Base-by-base conservation (phyloP, 1,140 invertebrate genomes). In the Macrobrachium nipponense region DNA sequence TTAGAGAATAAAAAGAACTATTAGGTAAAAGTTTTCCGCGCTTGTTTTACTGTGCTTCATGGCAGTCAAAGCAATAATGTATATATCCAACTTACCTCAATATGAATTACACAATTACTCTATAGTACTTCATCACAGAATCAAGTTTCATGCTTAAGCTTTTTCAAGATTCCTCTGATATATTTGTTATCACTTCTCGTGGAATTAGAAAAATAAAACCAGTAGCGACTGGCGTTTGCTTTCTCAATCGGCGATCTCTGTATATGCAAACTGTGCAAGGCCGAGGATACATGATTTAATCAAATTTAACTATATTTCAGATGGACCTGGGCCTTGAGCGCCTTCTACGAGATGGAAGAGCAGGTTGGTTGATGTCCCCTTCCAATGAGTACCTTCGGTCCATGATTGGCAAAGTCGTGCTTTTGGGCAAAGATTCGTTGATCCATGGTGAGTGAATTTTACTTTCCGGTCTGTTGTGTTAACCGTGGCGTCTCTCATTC, bases 361-460 rank as follows among this genome's bases (percentile, higher is more conserved):
- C 84, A 43, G 84, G 84, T 17, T 86, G 84, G 76, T 20, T 86
- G 12, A 86, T 86, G 84, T 76, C 84, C 0, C 84, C 84, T 43
- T 73, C 78, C 36, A 86, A 77, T 61, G 84, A 86, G 61, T 43
- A 80, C 5, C 27, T 86, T 12, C 75, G 84, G 6, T 61, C 78
- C 58, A 10, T 80, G 27, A 59, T 86, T 17, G 84, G 84, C 0
- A 23, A 64, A n/a, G 76, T 72, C 14, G 76, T 76, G 3, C 84
- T 86, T 12, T 73, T 61, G 3, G 84, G 84, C 23, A 64, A 75
- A 15, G 62, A 72, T 2, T 68, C 78, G 17, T 86, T 23, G 84
- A 86, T 18, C 36, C 78, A 8, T 86, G 84, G 84, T 86, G 36
- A 80, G 64, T 18, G 17, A 59, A 6, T n/a, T 58, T 17, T 70